A percentile compares a stretch with the other conserved stretches of the same genome.
phyloP scores from a whole-genome alignment of 2,113 vertebrate species.

The Sphaerodactylus townsendi region DNA sequence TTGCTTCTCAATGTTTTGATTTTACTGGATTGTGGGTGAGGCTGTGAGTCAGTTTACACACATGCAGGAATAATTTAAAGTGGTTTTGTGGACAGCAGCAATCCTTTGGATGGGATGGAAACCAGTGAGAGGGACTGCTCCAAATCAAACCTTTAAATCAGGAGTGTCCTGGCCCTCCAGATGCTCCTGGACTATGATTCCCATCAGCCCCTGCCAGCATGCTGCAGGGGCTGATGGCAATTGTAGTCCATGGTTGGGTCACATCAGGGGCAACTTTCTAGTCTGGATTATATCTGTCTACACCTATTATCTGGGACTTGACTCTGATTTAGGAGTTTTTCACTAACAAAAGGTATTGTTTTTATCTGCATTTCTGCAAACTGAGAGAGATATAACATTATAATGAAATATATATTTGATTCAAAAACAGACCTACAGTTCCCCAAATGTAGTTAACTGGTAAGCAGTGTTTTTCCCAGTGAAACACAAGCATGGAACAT shows the following conservation, averaged over 20 bases:
- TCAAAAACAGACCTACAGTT: background rate
- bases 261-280: conserved; percentile 26
- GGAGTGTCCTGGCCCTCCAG: too few species aligned
- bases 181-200: too few species aligned
- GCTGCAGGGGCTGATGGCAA: too few species aligned
- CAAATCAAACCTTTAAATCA: conserved; percentile 23
- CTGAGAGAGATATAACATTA: accelerated
- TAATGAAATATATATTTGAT: background rate
- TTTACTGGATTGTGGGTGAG: background rate
- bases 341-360: background rate
- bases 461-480: too few species aligned
- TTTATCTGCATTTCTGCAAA: background rate
- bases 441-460: background rate
- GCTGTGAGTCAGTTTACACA: conserved; percentile 2
- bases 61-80: background rate
- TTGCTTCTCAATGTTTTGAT: background rate
- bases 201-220: too few species aligned
- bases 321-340: background rate
- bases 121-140: conserved; percentile 43
- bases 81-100: conserved; percentile 36
- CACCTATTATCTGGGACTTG: background rate
- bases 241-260: too few species aligned
- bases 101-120: conserved; percentile 56
- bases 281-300: conserved; percentile 4
- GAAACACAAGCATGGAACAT: too few species aligned